Conservation (phyloP, 2,797 vertebrate species). For the Spinibarbus caldwelli region DNA sequence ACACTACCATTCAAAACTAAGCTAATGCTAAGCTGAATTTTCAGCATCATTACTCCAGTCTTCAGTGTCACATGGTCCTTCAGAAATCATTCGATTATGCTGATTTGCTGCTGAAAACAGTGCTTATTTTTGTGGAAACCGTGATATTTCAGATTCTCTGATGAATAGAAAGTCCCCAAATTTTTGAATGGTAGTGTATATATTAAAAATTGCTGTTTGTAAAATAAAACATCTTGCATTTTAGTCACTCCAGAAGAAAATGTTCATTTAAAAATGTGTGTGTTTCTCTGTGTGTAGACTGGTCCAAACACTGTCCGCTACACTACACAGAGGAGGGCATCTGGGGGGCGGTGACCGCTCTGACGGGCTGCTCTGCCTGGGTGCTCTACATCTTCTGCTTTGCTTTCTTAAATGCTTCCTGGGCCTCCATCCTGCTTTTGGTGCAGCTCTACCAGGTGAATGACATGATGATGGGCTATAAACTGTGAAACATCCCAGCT, state of each 20-base stretch:
- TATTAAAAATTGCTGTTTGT: background rate
- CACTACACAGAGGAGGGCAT: conserved; percentile 80
- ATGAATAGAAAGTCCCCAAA: background rate
- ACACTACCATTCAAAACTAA: background rate
- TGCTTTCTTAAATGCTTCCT: conserved; percentile 81
- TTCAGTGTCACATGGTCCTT: background rate
- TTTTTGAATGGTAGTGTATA: too few species aligned
- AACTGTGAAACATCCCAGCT: background rate
- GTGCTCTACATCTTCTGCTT: conserved; percentile 83
- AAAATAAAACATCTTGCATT: background rate
- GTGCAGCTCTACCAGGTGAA: conserved; percentile 91
- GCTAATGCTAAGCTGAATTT: background rate
- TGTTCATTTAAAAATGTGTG: too few species aligned
- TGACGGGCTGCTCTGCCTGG: conserved; percentile 89
- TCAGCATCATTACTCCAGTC: background rate
- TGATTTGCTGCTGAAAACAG: too few species aligned
- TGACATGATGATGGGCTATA: background rate
- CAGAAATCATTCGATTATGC: background rate
- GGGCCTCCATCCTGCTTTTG: conserved; percentile 80
- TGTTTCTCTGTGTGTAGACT: conserved; percentile 82
- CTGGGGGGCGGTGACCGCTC: conserved; percentile 77
- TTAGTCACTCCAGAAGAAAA: background rate
- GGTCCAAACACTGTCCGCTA: conserved; percentile 81
- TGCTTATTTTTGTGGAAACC: too few species aligned
- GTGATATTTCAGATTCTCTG: background rate